Base-by-base conservation (phyloP, 2,113 vertebrate species). In the Esox niger region DNA sequence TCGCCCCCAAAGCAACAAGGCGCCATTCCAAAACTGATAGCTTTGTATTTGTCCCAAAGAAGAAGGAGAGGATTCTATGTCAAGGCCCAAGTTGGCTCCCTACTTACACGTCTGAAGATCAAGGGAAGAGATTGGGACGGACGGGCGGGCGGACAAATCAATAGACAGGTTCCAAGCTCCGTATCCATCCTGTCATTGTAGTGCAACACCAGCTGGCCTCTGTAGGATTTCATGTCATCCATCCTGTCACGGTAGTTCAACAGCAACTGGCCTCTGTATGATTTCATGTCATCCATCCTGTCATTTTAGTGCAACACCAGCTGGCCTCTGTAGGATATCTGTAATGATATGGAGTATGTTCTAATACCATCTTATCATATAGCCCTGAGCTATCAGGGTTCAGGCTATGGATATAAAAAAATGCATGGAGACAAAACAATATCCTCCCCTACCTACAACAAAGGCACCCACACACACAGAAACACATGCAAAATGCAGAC, bases 41-140 rank as follows among this genome's bases (percentile, higher is more conserved):
- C 38, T 43, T 17, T 15, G 17, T 4, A 43, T 43, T 43, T 43
- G 38, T 33, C 73, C 38, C 47, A 27, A 71, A 76, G 64, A 55
- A 62, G 15, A 9, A 38, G 13, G 10, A 15, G 35, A 38, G 11
- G 13, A 13, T 3, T 38, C 35, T 38, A 3, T 38, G 10, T 38
- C 35, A 13, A 4, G 13, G 35, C 35, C 35, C 13, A 13, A 9
- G 2, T 38, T 4, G 35, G 15, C 35, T 38, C 35, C 35, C 10
- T 13, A n/a, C 35, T 38, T 13, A 38, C 35, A 15, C 13, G 15
- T 38, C 35, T 13, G 35, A 38, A 38, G 35, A 38, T 38, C 11
- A 13, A 38, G 35, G 13, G 15, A 9, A 38, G 35, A 9, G 3
- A 13, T n/a, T n/a, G n/a, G n/a, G n/a, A n/a, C n/a, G n/a, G n/a